Conservation (phyloP, 2,888 invertebrate species). For the Callosobruchus maculatus region DNA sequence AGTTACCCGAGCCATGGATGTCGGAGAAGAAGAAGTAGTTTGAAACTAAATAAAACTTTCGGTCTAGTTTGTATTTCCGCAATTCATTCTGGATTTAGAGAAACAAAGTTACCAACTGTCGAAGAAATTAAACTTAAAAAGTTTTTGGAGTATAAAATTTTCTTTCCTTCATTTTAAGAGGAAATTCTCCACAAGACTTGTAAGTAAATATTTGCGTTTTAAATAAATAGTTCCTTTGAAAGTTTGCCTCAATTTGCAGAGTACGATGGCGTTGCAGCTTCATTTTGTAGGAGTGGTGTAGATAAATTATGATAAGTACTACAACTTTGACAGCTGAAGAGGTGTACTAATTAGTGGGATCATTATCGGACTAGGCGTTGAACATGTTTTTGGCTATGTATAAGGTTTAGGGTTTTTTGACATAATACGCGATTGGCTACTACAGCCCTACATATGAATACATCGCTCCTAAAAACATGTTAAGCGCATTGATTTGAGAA, state of each 20-base stretch:
- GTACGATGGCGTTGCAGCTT: slow-evolving; percentile 25
- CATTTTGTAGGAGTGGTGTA: slow-evolving; percentile 41
- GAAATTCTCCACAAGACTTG: neutral
- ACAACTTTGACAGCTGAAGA: neutral
- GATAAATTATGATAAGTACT: neutral
- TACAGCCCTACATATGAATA: too few relatives aligned
- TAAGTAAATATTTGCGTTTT: slow-evolving; percentile 13
- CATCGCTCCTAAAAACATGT: too few relatives aligned
- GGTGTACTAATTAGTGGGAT: too few relatives aligned
- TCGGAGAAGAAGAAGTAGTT: slow-evolving; percentile 22
- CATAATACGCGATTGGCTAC: too few relatives aligned
- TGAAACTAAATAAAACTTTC: slow-evolving; percentile 28
- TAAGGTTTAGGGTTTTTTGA: too few relatives aligned
- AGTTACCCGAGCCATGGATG: slow-evolving; percentile 24
- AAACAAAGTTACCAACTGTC: slow-evolving; percentile 22
- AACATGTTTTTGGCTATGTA: too few relatives aligned
- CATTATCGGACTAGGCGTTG: too few relatives aligned
- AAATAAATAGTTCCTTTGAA: slow-evolving; percentile 5
- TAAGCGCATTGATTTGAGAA: too few relatives aligned
- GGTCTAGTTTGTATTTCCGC: slow-evolving; percentile 21
- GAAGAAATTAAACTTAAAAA: slow-evolving; percentile 20
- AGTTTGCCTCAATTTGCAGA: neutral
- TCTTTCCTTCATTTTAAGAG: slow-evolving; percentile 9
- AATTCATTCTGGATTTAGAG: slow-evolving; percentile 22
- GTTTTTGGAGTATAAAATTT: slow-evolving; percentile 14